Percentiles rank a stretch among this genome's conserved stretches.
Evolutionary conservation across 30 jellyfish, hydroid and myxozoan genomes (phyloP).

Genomic region (Cassiopea andromeda): DNA sequence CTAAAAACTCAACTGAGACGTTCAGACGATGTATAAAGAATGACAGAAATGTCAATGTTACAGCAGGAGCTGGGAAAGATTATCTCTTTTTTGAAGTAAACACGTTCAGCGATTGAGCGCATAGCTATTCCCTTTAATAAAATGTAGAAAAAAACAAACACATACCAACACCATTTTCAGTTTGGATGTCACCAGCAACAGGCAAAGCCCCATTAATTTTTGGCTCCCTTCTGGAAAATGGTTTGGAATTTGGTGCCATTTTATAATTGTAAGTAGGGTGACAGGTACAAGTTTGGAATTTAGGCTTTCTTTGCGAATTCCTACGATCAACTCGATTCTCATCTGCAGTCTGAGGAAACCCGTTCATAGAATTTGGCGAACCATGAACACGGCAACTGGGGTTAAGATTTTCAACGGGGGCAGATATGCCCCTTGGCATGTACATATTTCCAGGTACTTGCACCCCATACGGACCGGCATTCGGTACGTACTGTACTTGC

Average conservation of each 20-base stretch:
- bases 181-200: background rate
- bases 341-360: slow-evolving; percentile 37
- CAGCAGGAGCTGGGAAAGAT: too few species aligned
- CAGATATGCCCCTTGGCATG: slow-evolving; percentile 67
- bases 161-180: slow-evolving; percentile 56
- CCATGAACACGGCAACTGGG: slow-evolving; percentile 95
- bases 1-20: background rate
- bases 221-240: slow-evolving; percentile 35
- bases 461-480: slow-evolving; percentile 55
- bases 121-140: background rate
- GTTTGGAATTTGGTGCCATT: slow-evolving; percentile 20
- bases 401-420: slow-evolving; percentile 50
- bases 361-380: slow-evolving; percentile 43
- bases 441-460: slow-evolving; percentile 70
- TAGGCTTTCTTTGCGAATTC: slow-evolving; percentile 78
- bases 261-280: slow-evolving; percentile 27
- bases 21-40: too few species aligned
- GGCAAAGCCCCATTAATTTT: slow-evolving; percentile 65
- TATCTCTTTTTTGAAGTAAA: too few species aligned
- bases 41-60: too few species aligned
- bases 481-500: slow-evolving; percentile 60
- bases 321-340: slow-evolving; percentile 82
- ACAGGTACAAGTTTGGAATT: slow-evolving; percentile 49
- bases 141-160: background rate
- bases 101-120: too few species aligned